Base-by-base conservation (phyloP, 2,888 invertebrate genomes). In the Cryptocheilus praepositus region DNA sequence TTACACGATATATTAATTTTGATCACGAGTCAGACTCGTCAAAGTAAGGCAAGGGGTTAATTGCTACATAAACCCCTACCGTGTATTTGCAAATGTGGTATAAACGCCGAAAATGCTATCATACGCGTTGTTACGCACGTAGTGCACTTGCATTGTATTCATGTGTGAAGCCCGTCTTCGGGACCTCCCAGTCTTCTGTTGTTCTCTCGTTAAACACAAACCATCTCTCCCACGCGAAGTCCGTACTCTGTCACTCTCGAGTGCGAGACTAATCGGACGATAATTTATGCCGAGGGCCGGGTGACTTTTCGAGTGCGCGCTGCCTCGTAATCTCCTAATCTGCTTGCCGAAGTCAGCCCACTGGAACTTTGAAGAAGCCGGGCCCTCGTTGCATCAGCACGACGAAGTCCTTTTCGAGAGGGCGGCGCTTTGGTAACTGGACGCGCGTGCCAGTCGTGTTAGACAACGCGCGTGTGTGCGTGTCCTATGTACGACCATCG, bases 341-440 rank as follows among this genome's bases (percentile, higher is more conserved):
- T 11, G 19, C 18, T 18, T 43, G 3, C 36, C 15, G n/a, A 19
- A 19, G 18, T 1, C 36, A 1, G 36, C 11, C 36, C 36, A 36
- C 28, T 5, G 28, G 25, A 53, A n/a, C 16, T 54, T 54, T 54
- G 36, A 54, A 54, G 36, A 54, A 18, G 54, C 54, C 45, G 43
- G 0, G 36, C 19, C 22, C 49, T 63, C 53, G 65, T 59, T 57
- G 61, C 18, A 66, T 25, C 52, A 16, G 5, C 49, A 52, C 16
- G 52, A 22, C 8, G 58, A 46, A 46, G 19, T 58, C 62, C 52
- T 73, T 70, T 25, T 28, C 73, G 64, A 75, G 75, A 78, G 78
- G 75, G 81, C 83, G 83, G 85, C 81, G 77, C 87, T 88, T 88
- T 88, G 84, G 88, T 87, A 88, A 88, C 82, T 78, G 77, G 88